phyloP scores from a whole-genome alignment of 2,888 invertebrate genomes.

The Aleiodes alternator region DNA sequence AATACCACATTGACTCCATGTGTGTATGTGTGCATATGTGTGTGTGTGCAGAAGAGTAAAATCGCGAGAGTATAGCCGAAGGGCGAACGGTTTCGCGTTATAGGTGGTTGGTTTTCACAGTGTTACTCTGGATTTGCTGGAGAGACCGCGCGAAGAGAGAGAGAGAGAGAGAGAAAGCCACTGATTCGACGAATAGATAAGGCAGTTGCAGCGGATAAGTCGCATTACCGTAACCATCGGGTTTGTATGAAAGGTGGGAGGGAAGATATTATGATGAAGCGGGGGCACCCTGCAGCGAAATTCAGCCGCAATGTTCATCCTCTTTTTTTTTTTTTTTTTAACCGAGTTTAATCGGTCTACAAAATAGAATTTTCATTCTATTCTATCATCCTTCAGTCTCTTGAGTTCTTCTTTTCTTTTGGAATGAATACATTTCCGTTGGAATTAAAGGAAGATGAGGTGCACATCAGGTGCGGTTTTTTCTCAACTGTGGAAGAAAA shows the following conservation, averaged over 20 bases:
- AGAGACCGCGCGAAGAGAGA: constrained; percentile 32
- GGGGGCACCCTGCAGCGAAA: constrained; percentile 30
- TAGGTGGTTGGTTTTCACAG: constrained; percentile 35
- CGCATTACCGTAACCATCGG: constrained; percentile 50
- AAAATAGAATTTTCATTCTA: constrained; percentile 46
- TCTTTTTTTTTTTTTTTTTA: background rate
- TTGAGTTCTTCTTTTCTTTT: background rate
- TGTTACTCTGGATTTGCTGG: constrained; percentile 27
- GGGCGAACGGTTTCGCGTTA: constrained; percentile 47
- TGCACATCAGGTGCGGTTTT: background rate
- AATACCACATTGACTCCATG: constrained; percentile 27
- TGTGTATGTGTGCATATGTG: background rate
- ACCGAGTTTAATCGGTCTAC: constrained; percentile 25
- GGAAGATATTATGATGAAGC: constrained; percentile 15
- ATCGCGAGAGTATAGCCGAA: constrained; percentile 37
- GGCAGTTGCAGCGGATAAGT: constrained; percentile 47
- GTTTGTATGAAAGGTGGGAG: constrained; percentile 40
- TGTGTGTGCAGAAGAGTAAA: constrained; percentile 32
- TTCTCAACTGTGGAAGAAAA: background rate
- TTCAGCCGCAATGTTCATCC: constrained; percentile 35
- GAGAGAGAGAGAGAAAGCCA: constrained; percentile 31
- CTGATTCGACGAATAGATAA: constrained; percentile 46
- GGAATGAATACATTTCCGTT: constrained; percentile 10
- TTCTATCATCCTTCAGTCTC: constrained; percentile 3
- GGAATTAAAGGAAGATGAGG: background rate